Conservation (phyloP, 2,797 vertebrate species). For the Typhlichthys subterraneus region DNA sequence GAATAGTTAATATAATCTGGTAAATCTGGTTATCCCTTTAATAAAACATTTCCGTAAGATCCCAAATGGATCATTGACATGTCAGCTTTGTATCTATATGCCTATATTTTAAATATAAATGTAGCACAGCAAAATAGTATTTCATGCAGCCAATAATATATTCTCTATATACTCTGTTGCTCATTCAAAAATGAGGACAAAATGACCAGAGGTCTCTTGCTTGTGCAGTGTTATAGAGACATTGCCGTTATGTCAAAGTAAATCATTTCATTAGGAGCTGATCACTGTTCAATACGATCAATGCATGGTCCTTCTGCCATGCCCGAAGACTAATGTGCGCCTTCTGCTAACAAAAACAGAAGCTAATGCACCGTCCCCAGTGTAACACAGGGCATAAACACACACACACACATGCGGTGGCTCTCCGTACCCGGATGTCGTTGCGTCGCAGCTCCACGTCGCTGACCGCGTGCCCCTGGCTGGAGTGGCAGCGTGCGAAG, state of each 20-base stretch:
- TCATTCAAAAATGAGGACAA: too few relatives aligned
- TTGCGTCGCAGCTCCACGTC: slow-evolving; percentile 97
- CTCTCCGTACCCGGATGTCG: slow-evolving; percentile 91
- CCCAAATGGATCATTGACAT: neutral
- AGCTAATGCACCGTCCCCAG: too few relatives aligned
- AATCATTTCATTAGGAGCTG: too few relatives aligned
- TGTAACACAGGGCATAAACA: too few relatives aligned
- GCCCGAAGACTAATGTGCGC: too few relatives aligned
- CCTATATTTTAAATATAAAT: neutral
- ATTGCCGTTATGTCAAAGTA: too few relatives aligned
- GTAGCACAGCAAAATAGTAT: neutral
- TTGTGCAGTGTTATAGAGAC: too few relatives aligned
- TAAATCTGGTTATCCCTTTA: slow-evolving; percentile 14
- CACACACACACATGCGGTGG: neutral
- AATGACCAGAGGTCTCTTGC: too few relatives aligned
- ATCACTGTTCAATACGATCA: too few relatives aligned
- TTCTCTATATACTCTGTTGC: neutral
- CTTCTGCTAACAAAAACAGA: too few relatives aligned
- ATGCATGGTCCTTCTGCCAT: too few relatives aligned
- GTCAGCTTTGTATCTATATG: slow-evolving; percentile 7
- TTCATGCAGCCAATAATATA: slow-evolving; percentile 5
- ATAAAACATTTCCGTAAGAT: slow-evolving; percentile 4
- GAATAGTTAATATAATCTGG: slow-evolving; percentile 23
- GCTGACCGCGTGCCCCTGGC: slow-evolving; percentile 95
- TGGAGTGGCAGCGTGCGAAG: slow-evolving; percentile 94